These are phyloP conservation scores for Rhodinocichla rosea DNA, from an alignment of 2,113 vertebrate genomes.

Conservation along the genomic window DNA sequence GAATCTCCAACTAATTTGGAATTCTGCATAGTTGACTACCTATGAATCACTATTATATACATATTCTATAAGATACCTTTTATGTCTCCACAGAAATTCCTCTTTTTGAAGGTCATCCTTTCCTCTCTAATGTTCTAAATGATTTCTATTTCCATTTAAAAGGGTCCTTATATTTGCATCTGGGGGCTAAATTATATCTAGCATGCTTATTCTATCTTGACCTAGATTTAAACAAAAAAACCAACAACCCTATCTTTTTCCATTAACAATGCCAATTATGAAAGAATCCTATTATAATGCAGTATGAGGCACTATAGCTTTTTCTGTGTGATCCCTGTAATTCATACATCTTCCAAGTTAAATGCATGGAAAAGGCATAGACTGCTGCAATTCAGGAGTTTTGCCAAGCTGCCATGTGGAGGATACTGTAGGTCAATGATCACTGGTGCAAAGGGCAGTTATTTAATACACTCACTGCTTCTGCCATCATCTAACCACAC, in stretches of 20 bases:
- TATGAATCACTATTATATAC: neutral
- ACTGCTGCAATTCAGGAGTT: neutral
- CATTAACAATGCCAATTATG: neutral
- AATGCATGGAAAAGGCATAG: neutral
- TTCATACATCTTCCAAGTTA: constrained; percentile 12
- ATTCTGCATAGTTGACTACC: neutral
- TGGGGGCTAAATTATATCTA: constrained; percentile 19
- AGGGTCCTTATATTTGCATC: neutral
- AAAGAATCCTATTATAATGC: neutral
- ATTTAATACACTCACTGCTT: neutral
- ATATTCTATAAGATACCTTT: neutral
- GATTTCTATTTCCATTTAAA: constrained; percentile 14
- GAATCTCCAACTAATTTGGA: constrained; percentile 12
- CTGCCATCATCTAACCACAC: neutral
- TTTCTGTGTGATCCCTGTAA: neutral
- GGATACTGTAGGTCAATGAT: neutral
- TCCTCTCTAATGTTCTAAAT: neutral
- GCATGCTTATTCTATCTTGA: constrained; percentile 39
- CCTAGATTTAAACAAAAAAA: constrained; percentile 15
- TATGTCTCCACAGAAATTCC: neutral
- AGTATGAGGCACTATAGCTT: neutral
- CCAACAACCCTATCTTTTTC: neutral
- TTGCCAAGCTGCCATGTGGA: neutral
- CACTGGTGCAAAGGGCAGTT: neutral
- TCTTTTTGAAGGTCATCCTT: neutral